These are phyloP conservation scores for Jordanella pulchra DNA, from an alignment of 2,797 vertebrate genomes.

Conservation along the genomic window DNA sequence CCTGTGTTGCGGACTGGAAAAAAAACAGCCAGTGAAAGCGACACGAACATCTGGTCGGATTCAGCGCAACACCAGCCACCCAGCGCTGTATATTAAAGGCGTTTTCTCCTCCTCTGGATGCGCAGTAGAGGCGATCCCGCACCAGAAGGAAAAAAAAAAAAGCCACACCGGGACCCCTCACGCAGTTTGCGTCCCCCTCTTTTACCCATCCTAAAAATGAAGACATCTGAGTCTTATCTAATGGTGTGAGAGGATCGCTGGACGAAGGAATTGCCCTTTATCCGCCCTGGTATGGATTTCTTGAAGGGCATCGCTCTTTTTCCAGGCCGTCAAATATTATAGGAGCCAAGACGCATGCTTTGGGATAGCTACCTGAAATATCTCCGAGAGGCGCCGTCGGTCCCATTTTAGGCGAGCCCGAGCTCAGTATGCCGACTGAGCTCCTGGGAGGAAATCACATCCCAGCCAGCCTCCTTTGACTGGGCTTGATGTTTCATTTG, in stretches of 20 bases:
- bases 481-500: constrained; percentile 74
- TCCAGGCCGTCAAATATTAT: constrained; percentile 64
- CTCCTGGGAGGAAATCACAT: constrained; percentile 47
- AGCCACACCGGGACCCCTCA: constrained; percentile 59
- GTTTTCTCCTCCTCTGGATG: constrained; percentile 77
- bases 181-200: constrained; percentile 8
- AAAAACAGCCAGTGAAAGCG: constrained; percentile 56
- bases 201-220: constrained; percentile 17
- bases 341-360: constrained; percentile 62
- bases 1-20: constrained; percentile 45
- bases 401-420: constrained; percentile 50
- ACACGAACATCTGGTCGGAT: constrained; percentile 78
- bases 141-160: constrained; percentile 15
- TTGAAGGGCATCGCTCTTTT: constrained; percentile 74
- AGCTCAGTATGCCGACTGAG: constrained; percentile 57
- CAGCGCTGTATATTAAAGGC: constrained; percentile 67
- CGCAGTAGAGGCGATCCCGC: constrained; percentile 72
- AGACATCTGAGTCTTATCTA: constrained; percentile 43
- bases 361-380: constrained; percentile 73
- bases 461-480: constrained; percentile 60
- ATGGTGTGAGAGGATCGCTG: constrained; percentile 29
- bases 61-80: constrained; percentile 63
- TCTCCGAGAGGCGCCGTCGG: constrained; percentile 47
- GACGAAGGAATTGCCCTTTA: constrained; percentile 47
- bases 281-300: constrained; percentile 64